Evolutionary conservation across 2,797 vertebrate species (phyloP).

Genomic region (Onychomys arenicola): DNA sequence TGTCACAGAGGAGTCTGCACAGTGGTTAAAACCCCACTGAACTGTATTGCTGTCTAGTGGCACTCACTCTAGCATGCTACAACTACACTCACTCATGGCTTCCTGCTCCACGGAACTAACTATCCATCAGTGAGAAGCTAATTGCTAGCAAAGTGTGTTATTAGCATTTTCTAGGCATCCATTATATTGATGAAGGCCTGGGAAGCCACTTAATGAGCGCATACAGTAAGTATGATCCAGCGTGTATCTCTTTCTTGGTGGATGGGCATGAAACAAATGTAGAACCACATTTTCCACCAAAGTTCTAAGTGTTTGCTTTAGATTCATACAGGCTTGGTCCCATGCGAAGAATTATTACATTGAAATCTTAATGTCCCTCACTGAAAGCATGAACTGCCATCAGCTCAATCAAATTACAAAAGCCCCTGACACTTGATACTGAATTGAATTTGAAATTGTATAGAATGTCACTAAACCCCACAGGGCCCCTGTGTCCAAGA

Average conservation of each 20-base stretch:
- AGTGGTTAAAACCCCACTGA: neutral
- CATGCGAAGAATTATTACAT: neutral
- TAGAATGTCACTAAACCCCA: neutral
- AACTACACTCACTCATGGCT: neutral
- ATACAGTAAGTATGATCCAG: neutral
- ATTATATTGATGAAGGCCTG: neutral
- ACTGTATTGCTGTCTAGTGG: neutral
- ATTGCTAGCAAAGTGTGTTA: neutral
- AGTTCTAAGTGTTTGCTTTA: slow-evolving; percentile 13
- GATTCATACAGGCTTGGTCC: neutral
- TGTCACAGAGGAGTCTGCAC: neutral
- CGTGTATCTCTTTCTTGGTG: neutral
- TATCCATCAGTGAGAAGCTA: neutral
- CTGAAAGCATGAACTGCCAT: slow-evolving; percentile 10
- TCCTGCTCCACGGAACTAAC: neutral
- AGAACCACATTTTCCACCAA: neutral
- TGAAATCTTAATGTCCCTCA: slow-evolving; percentile 34
- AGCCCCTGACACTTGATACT: neutral
- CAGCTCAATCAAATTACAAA: slow-evolving; percentile 32
- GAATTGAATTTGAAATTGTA: slow-evolving; percentile 13
- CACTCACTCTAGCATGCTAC: neutral
- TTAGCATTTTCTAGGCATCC: neutral
- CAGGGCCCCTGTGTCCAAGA: neutral
- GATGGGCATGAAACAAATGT: neutral
- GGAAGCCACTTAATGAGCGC: neutral